Conservation (phyloP, 2,797 vertebrate genomes). For the Pteronotus mesoamericanus region DNA sequence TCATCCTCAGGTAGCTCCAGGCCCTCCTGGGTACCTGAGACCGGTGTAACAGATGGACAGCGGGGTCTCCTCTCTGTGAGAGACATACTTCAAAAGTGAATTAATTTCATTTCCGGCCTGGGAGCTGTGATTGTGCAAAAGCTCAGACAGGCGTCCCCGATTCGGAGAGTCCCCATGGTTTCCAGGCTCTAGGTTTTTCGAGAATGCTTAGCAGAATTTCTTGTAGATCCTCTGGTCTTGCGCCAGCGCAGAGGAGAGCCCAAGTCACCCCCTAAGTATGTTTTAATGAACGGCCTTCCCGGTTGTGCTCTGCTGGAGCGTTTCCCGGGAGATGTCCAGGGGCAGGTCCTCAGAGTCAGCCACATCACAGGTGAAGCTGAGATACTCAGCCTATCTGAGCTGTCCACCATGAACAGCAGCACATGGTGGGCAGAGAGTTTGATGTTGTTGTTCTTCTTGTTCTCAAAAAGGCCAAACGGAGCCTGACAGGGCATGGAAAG, state of each 20-base stretch:
- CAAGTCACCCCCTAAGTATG: slow-evolving; percentile 95
- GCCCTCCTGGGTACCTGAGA: slow-evolving; percentile 91
- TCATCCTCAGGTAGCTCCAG: slow-evolving; percentile 95
- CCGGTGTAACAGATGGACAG: slow-evolving; percentile 86
- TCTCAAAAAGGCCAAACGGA: slow-evolving; percentile 95
- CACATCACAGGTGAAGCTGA: slow-evolving; percentile 93
- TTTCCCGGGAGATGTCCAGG: slow-evolving; percentile 94
- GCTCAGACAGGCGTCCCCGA: slow-evolving; percentile 90
- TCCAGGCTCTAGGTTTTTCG: slow-evolving; percentile 94
- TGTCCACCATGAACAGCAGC: slow-evolving; percentile 98
- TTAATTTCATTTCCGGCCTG: slow-evolving; percentile 92
- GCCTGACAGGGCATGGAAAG: slow-evolving; percentile 92
- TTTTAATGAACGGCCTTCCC: slow-evolving; percentile 95
- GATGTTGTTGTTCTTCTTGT: slow-evolving; percentile 99
- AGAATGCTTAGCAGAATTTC: slow-evolving; percentile 94
- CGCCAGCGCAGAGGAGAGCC: slow-evolving; percentile 90
- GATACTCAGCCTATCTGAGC: slow-evolving; percentile 94
- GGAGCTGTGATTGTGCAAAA: slow-evolving; percentile 92
- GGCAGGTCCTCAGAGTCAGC: slow-evolving; percentile 95
- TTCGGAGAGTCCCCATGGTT: slow-evolving; percentile 96
- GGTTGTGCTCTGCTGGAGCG: slow-evolving; percentile 98
- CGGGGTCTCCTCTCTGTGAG: slow-evolving; percentile 95
- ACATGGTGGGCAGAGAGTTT: slow-evolving; percentile 94
- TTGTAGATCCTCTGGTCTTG: slow-evolving; percentile 97
- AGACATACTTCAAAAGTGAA: slow-evolving; percentile 90